Percentiles rank a stretch among this genome's conserved stretches.
Conservation (phyloP, 2,797 vertebrate genomes). For the Cyprinella venusta region DNA sequence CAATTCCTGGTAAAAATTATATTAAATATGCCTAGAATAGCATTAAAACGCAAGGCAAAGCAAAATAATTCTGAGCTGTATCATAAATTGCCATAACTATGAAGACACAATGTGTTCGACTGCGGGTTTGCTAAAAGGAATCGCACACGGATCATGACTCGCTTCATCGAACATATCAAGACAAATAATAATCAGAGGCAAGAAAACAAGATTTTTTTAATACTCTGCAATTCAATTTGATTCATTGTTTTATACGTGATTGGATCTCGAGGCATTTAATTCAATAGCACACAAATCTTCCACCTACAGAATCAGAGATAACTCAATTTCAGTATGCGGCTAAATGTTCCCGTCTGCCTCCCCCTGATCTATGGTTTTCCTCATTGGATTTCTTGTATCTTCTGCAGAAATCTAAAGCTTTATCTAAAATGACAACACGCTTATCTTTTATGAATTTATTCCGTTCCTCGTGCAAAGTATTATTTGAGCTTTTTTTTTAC, state of each 20-base stretch:
- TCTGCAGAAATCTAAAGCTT: slow-evolving; percentile 22
- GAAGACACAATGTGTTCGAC: not conserved
- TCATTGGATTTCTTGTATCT: slow-evolving; percentile 40
- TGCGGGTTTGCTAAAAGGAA: not conserved
- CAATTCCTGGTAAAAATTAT: not conserved
- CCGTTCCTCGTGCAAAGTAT: slow-evolving; percentile 68
- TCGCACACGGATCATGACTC: not conserved
- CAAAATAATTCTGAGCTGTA: not conserved
- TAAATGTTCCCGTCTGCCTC: slow-evolving; percentile 36
- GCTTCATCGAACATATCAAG: slow-evolving; percentile 6
- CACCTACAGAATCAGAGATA: slow-evolving; percentile 42
- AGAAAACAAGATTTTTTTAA: slow-evolving; percentile 9
- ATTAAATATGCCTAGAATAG: not conserved
- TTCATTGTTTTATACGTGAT: slow-evolving; percentile 34
- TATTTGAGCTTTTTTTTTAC: slow-evolving; percentile 2
- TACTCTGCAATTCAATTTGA: slow-evolving; percentile 12
- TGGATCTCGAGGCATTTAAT: slow-evolving; percentile 49
- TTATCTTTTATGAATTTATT: slow-evolving; percentile 14
- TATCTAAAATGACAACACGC: slow-evolving; percentile 27
- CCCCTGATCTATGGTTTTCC: slow-evolving; percentile 32
- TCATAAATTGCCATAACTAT: slow-evolving; percentile 1
- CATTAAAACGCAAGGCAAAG: not conserved
- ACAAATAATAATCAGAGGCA: slow-evolving; percentile 15
- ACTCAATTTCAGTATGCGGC: slow-evolving; percentile 42
- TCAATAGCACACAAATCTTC: slow-evolving; percentile 44